phyloP scores from a whole-genome alignment of 2,113 vertebrate genomes.

The Nothocercus nigrocapillus region DNA sequence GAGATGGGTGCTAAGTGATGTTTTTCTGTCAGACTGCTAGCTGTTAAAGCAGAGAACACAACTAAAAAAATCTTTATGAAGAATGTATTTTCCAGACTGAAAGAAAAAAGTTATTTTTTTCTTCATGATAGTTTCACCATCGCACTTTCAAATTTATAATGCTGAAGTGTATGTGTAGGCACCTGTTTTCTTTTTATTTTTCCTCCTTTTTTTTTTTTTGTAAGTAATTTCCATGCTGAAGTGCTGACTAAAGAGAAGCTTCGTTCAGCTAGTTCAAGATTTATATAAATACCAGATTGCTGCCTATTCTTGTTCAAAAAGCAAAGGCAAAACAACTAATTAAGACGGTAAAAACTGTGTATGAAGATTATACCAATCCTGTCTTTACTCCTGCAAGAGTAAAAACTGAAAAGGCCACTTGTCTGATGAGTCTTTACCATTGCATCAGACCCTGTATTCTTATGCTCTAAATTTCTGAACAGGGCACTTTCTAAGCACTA shows the following conservation, averaged over 20 bases:
- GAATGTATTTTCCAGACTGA: constrained; percentile 22
- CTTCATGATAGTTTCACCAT: not conserved
- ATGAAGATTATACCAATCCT: fast-evolving
- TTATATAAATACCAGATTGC: not conserved
- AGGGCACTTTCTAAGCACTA: not conserved
- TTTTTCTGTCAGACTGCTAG: not conserved
- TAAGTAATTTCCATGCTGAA: not conserved
- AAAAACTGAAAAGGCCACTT: not conserved
- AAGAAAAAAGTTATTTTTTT: constrained; percentile 25
- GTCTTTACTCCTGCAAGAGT: not conserved
- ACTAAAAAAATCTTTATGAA: not conserved
- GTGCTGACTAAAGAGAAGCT: not conserved
- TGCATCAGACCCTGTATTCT: not conserved
- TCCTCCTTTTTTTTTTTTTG: not conserved
- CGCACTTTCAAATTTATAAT: constrained; percentile 1
- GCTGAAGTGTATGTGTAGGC: constrained; percentile 19
- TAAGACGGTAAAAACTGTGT: not conserved
- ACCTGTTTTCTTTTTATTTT: not conserved
- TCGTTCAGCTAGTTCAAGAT: not conserved
- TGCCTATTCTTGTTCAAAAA: not conserved
- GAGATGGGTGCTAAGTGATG: not conserved
- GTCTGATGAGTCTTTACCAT: not conserved
- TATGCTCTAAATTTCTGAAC: not conserved
- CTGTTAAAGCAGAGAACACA: not conserved
- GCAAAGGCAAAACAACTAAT: not conserved